These are phyloP conservation scores for Paramuricea clavata DNA, from an alignment of 92 coral and sea anemone species.

Conservation along the genomic window DNA sequence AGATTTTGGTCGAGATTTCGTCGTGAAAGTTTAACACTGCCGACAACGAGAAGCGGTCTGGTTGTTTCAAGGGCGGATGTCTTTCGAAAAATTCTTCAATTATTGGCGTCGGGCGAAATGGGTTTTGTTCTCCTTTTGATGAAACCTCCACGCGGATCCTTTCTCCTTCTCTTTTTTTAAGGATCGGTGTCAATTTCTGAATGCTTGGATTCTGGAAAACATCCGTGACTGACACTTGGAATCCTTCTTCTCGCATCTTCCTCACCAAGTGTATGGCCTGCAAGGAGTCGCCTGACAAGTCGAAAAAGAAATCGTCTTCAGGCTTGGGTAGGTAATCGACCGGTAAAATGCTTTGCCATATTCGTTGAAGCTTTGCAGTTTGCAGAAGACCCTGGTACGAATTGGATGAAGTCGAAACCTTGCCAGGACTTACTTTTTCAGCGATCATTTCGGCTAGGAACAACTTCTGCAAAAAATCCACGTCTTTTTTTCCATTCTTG, in stretches of 20 bases:
- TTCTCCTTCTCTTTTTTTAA: neutral
- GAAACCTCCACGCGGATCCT: neutral
- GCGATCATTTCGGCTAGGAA: neutral
- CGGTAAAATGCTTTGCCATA: neutral
- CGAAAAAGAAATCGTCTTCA: neutral
- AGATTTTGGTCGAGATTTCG: neutral
- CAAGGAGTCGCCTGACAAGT: neutral
- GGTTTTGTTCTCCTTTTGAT: neutral
- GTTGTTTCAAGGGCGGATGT: neutral
- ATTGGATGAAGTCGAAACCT: neutral
- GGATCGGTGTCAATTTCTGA: neutral
- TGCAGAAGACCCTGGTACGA: neutral
- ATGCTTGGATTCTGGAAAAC: neutral
- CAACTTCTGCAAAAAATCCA: neutral
- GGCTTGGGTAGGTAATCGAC: neutral
- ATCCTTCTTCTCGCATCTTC: neutral
- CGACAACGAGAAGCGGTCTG: neutral
- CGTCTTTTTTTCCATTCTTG: neutral
- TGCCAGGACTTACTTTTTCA: neutral
- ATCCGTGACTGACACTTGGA: neutral
- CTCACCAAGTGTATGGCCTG: neutral
- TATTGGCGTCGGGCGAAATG: neutral
- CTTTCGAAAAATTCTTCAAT: neutral
- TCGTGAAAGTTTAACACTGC: neutral
- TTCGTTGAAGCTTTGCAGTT: neutral